Evolutionary conservation across 2,113 vertebrate genomes (phyloP).

Genomic region (Spea bombifrons): DNA sequence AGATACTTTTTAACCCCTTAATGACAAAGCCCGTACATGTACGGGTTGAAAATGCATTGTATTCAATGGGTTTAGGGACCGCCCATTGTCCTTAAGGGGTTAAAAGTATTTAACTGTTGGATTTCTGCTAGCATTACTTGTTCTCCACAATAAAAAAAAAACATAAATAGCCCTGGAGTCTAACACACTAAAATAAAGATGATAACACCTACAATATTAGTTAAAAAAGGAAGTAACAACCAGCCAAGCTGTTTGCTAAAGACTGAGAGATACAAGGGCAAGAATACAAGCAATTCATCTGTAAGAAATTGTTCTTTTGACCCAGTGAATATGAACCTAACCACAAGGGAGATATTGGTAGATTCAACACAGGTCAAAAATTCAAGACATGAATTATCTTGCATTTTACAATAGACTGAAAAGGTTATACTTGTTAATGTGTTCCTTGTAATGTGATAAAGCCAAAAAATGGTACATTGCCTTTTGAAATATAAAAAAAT

Average conservation of each 20-base stretch:
- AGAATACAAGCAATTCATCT: neutral
- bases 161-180: neutral
- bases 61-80: too few species aligned
- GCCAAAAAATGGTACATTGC: neutral
- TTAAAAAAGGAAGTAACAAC: neutral
- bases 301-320: neutral
- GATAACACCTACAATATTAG: neutral
- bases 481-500: neutral
- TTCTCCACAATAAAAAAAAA: neutral
- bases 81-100: too few species aligned
- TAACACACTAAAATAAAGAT: neutral
- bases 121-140: neutral
- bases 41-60: too few species aligned
- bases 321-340: neutral
- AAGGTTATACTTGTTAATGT: neutral
- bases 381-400: neutral
- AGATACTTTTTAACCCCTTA: slow-evolving; percentile 25
- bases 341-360: neutral
- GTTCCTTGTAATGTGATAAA: neutral
- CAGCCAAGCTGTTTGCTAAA: neutral
- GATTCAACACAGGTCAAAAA: neutral
- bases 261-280: neutral
- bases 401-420: neutral
- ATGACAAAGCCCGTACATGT: too few species aligned
- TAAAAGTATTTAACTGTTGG: slow-evolving; percentile 22